A percentile compares a stretch with the other conserved stretches of the same genome.
These are phyloP conservation scores for Sparus aurata DNA, from an alignment of 2,797 vertebrate species.

Conservation along the genomic window DNA sequence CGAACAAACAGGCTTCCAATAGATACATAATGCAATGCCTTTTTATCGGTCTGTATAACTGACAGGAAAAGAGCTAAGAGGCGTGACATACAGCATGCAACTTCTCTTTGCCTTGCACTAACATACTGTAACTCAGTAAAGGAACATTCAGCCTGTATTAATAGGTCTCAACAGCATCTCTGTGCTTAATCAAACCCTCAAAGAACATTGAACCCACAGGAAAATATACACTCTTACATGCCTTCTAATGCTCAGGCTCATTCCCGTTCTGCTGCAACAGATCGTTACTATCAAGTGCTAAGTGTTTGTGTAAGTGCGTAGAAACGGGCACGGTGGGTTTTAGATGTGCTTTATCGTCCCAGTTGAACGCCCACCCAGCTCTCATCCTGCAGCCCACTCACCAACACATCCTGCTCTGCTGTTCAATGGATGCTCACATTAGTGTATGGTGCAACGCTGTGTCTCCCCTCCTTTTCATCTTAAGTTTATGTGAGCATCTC, in stretches of 20 bases:
- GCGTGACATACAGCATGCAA: too few species aligned
- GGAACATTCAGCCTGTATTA: background rate
- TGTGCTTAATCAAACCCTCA: conserved; percentile 22
- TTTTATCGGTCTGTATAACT: too few species aligned
- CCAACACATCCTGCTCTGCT: conserved; percentile 64
- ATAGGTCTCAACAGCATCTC: background rate
- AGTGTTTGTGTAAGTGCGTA: conserved; percentile 45
- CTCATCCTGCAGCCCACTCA: conserved; percentile 72
- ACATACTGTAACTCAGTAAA: background rate
- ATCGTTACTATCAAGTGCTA: conserved; percentile 58
- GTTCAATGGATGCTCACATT: conserved; percentile 52
- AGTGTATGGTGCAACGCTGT: conserved; percentile 25
- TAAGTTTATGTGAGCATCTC: conserved; percentile 20
- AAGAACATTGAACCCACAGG: conserved; percentile 7
- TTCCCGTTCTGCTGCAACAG: conserved; percentile 36
- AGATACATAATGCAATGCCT: too few species aligned
- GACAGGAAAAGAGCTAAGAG: too few species aligned
- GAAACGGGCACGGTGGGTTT: conserved; percentile 45
- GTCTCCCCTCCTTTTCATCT: conserved; percentile 32
- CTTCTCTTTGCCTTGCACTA: background rate
- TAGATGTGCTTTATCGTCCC: conserved; percentile 48
- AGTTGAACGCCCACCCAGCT: conserved; percentile 67
- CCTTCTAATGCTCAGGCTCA: conserved; percentile 13
- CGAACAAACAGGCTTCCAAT: too few species aligned
- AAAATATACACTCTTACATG: background rate